phyloP scores from a whole-genome alignment of 2,113 vertebrate species.

The Myrmophylax atrothorax region DNA sequence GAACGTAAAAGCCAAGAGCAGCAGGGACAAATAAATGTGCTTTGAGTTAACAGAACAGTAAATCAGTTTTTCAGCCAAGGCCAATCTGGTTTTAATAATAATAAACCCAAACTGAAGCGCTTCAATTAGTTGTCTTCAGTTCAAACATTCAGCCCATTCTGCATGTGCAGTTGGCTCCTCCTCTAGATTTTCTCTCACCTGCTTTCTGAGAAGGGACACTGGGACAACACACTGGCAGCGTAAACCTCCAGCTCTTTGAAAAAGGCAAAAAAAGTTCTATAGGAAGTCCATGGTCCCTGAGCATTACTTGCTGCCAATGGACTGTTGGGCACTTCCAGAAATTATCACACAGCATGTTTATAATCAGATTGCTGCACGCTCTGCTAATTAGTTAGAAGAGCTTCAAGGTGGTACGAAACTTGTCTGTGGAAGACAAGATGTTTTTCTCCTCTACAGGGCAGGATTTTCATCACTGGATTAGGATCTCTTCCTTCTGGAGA shows the following conservation, averaged over 20 bases:
- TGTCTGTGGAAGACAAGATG: background rate
- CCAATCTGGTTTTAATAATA: background rate
- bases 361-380: background rate
- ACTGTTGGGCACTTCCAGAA: background rate
- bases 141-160: background rate
- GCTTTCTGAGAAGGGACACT: background rate
- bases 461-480: background rate
- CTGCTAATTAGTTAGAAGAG: background rate
- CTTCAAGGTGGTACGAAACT: background rate
- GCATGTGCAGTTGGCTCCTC: background rate
- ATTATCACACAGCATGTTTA: accelerated
- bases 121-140: background rate
- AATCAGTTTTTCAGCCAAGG: background rate
- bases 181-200: background rate
- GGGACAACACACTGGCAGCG: background rate
- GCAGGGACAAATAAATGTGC: background rate
- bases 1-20: background rate
- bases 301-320: background rate
- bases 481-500: background rate
- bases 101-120: background rate
- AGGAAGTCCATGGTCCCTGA: background rate
- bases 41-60: conserved; percentile 6
- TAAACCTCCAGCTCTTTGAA: background rate
- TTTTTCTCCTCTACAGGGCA: background rate
- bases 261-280: background rate